Evolutionary conservation across 2,113 vertebrate genomes (phyloP).

Genomic region (Rallus limicola): DNA sequence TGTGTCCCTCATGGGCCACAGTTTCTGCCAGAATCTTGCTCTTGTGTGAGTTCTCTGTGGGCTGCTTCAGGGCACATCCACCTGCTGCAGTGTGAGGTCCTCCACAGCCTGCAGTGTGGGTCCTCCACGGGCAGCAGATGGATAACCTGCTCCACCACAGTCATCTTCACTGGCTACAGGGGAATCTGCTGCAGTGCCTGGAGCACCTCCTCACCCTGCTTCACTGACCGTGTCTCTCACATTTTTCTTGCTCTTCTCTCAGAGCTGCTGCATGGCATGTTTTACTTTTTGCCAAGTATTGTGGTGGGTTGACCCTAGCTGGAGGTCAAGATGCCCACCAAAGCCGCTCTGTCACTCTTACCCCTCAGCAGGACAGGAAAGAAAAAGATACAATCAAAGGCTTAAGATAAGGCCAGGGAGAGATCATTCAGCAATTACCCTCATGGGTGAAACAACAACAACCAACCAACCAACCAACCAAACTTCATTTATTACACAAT

Average conservation of each 20-base stretch:
- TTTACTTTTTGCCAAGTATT: background rate
- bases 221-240: background rate
- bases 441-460: too few relatives aligned
- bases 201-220: background rate
- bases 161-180: accelerated
- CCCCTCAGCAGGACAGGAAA: too few relatives aligned
- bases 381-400: too few relatives aligned
- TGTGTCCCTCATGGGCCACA: background rate
- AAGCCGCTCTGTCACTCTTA: too few relatives aligned
- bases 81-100: background rate
- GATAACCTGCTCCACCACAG: background rate
- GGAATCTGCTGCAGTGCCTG: background rate
- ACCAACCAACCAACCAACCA: too few relatives aligned
- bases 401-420: too few relatives aligned
- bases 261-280: accelerated
- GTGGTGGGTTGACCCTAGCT: too few relatives aligned
- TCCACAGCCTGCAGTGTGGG: background rate
- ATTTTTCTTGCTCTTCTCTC: background rate
- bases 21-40: background rate
- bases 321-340: too few relatives aligned
- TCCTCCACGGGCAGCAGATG: background rate
- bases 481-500: too few relatives aligned
- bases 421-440: too few relatives aligned
- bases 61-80: background rate
- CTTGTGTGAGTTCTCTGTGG: background rate